These are phyloP conservation scores for Microtus montanus DNA, from an alignment of 2,113 vertebrate genomes.

Conservation along the genomic window DNA sequence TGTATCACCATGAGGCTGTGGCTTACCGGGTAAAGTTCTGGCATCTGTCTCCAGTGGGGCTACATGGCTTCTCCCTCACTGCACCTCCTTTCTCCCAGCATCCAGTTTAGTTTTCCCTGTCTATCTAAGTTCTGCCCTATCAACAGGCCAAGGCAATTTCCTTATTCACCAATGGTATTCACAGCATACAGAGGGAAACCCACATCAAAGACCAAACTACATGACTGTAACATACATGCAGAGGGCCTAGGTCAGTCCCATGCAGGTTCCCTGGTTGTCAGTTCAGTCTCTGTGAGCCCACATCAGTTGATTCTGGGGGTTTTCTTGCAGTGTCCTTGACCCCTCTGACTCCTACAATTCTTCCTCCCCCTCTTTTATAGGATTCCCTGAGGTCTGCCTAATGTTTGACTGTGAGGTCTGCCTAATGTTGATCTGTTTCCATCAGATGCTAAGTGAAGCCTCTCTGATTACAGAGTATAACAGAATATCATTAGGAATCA, in stretches of 20 bases:
- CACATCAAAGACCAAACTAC: background rate
- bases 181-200: no score
- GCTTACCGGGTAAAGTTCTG: no score
- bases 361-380: background rate
- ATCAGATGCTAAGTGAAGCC: background rate
- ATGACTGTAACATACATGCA: background rate
- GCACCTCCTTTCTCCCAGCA: no score
- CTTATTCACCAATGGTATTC: no score
- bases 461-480: background rate
- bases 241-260: background rate
- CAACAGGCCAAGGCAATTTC: no score
- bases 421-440: background rate
- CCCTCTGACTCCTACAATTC: accelerated
- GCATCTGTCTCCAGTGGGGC: accelerated
- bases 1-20: accelerated
- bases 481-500: background rate
- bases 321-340: background rate
- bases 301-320: background rate
- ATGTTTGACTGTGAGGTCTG: background rate
- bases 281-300: background rate
- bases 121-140: no score
- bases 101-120: no score
- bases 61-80: no score
- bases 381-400: background rate
- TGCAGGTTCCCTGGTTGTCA: background rate